Conservation (phyloP, 2,888 invertebrate species). For the Acrocyrtus sp. region DNA sequence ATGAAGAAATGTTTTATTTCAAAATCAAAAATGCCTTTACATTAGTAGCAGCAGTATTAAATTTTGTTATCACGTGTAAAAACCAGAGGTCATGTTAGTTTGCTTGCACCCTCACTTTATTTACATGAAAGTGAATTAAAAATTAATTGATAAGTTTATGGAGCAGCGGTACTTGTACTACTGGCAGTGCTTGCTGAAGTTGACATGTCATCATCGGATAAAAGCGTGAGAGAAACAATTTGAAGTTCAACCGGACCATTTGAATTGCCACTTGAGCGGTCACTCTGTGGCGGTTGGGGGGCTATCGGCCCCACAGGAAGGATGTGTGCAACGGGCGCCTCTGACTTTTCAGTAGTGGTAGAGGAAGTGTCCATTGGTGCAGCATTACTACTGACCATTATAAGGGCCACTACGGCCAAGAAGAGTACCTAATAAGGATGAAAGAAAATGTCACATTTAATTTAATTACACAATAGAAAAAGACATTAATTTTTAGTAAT, state of each 20-base stretch:
- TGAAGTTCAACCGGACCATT: neutral
- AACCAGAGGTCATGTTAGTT: no score
- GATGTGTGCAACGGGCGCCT: slow-evolving; percentile 17
- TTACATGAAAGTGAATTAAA: slow-evolving; percentile 6
- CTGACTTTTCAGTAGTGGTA: neutral
- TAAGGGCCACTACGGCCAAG: slow-evolving; percentile 5
- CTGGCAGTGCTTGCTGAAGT: neutral
- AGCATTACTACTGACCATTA: slow-evolving; percentile 28
- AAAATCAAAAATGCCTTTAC: no score
- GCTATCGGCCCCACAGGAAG: slow-evolving; percentile 24
- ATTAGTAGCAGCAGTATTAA: no score
- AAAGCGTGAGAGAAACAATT: neutral
- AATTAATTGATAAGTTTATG: neutral
- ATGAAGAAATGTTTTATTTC: no score
- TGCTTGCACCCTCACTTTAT: no score
- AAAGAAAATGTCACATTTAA: no score
- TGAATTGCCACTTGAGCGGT: slow-evolving; percentile 18
- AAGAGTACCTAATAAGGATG: neutral
- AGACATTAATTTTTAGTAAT: no score
- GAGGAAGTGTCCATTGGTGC: slow-evolving; percentile 9
- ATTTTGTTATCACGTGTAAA: no score
- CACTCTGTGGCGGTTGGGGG: slow-evolving; percentile 6
- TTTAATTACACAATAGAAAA: no score
- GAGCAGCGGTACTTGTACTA: slow-evolving; percentile 4
- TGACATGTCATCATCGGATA: slow-evolving; percentile 1